A percentile compares a stretch with the other conserved stretches of the same genome.
Evolutionary conservation across 2,888 invertebrate species (phyloP).

Genomic region (Sepioteuthis lessoniana): DNA sequence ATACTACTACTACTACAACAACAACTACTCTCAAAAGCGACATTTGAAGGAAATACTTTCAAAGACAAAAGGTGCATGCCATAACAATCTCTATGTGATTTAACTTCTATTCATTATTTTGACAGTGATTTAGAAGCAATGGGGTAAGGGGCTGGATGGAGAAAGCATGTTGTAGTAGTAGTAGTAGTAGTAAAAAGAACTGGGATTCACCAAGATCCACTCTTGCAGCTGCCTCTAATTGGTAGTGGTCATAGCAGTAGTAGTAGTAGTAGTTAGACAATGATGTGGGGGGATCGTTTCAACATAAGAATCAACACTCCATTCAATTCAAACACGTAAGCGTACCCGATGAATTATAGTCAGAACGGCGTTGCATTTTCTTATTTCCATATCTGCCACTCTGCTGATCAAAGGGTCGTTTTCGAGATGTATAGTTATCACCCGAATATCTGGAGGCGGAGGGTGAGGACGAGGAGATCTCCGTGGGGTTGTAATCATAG

Average conservation of each 20-base stretch:
- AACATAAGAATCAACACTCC: slow-evolving; percentile 33
- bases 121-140: not conserved
- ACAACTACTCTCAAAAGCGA: not conserved
- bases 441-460: slow-evolving; percentile 39
- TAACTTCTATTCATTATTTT: too few species aligned
- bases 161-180: not conserved
- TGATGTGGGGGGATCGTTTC: not conserved
- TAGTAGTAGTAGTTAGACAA: not conserved
- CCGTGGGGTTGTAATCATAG: not conserved
- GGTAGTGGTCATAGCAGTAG: not conserved
- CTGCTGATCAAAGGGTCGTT: slow-evolving; percentile 38
- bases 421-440: slow-evolving; percentile 36
- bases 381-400: slow-evolving; percentile 37
- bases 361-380: slow-evolving; percentile 38
- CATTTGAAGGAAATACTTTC: not conserved
- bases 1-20: too few species aligned
- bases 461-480: not conserved
- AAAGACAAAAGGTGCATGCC: not conserved
- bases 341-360: slow-evolving; percentile 45
- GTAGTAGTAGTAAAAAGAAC: not conserved
- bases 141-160: not conserved
- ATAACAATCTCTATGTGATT: not conserved
- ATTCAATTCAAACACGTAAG: slow-evolving; percentile 40
- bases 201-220: not conserved
- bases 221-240: not conserved